These are phyloP conservation scores for Columba guinea DNA, from an alignment of 2,797 vertebrate species.

Conservation along the genomic window DNA sequence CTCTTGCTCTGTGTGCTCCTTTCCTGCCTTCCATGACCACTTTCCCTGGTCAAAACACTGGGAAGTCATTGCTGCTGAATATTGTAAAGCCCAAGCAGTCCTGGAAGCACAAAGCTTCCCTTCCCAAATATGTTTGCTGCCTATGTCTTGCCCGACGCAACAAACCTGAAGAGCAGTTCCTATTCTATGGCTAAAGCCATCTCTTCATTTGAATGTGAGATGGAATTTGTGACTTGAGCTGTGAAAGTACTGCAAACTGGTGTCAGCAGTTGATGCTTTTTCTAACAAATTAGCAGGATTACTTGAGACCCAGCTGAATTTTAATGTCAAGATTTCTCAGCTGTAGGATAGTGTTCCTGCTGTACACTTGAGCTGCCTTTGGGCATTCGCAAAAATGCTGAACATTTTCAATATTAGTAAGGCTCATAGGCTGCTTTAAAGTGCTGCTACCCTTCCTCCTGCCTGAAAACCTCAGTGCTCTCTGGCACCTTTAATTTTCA, in stretches of 20 bases:
- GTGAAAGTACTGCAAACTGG: not conserved
- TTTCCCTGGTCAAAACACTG: not conserved
- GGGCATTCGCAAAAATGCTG: not conserved
- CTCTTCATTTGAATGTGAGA: not conserved
- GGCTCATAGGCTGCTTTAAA: not conserved
- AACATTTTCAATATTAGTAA: not conserved
- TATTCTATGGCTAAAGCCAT: not conserved
- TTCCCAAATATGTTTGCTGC: not conserved
- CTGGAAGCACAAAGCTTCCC: not conserved
- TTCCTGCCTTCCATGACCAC: not conserved
- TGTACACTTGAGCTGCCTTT: not conserved
- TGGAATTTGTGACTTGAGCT: not conserved
- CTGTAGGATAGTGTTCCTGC: not conserved
- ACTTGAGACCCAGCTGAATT: not conserved
- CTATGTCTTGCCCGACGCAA: not conserved
- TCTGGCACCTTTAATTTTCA: not conserved
- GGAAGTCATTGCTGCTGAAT: not conserved
- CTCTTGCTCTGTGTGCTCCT: not conserved
- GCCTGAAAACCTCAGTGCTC: not conserved
- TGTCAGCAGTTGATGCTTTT: not conserved
- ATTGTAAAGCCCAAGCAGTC: not conserved
- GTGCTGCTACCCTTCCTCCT: not conserved
- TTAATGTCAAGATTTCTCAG: not conserved
- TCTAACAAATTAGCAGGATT: not conserved
- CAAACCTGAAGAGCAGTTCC: not conserved